Conservation (phyloP, 2,113 vertebrate species). For the Scophthalmus maximus region DNA sequence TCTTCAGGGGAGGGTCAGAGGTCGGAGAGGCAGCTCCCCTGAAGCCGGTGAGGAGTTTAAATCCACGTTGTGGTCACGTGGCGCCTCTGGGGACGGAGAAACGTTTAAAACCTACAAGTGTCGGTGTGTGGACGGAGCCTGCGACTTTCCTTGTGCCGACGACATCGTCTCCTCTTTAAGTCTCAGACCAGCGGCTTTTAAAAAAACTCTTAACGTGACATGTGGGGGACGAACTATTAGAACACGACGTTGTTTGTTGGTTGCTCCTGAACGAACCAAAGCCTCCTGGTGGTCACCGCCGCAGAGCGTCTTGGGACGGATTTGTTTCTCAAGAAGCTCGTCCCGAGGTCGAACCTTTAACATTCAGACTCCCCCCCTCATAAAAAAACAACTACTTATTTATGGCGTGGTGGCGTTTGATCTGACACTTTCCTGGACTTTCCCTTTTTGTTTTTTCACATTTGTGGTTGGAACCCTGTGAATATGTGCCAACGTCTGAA, state of each 20-base stretch:
- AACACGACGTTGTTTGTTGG: too few species aligned
- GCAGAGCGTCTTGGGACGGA: too few species aligned
- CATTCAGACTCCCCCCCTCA: background rate
- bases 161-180: too few species aligned
- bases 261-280: background rate
- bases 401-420: background rate
- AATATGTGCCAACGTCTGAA: background rate
- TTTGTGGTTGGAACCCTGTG: background rate
- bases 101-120: too few species aligned
- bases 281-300: too few species aligned
- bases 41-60: background rate
- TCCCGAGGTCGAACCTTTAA: background rate
- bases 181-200: too few species aligned
- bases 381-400: background rate
- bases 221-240: too few species aligned
- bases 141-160: too few species aligned
- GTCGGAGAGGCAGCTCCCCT: constrained; percentile 20
- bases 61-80: background rate
- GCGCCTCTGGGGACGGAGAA: background rate
- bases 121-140: too few species aligned
- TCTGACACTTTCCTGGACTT: background rate
- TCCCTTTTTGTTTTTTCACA: background rate
- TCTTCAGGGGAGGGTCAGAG: constrained; percentile 21
- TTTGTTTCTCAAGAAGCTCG: too few species aligned
- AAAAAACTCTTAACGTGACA: too few species aligned